Percentiles rank a stretch among this genome's conserved stretches.
Conservation (phyloP, 2,888 invertebrate species). For the Halictus quadricinctus region DNA sequence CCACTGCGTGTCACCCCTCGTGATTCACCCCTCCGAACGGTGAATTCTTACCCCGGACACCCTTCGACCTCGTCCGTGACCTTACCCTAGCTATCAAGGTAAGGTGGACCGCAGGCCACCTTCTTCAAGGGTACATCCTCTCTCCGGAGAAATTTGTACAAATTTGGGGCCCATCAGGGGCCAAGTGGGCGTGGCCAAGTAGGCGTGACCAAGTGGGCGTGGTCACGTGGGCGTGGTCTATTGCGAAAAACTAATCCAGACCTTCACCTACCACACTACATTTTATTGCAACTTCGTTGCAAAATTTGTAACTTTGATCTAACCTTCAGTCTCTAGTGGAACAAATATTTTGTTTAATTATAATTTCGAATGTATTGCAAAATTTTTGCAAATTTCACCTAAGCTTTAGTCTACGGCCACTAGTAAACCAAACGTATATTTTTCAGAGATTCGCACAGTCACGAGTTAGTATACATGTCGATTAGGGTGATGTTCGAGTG, state of each 20-base stretch:
- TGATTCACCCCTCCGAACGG: constrained; percentile 12
- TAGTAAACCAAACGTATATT: no score
- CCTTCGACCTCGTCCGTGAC: constrained; percentile 29
- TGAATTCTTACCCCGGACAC: constrained; percentile 21
- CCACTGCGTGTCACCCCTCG: constrained; percentile 40
- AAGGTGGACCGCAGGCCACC: background rate
- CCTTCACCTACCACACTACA: no score
- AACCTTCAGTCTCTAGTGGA: no score
- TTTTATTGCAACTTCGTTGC: no score
- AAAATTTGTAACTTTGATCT: no score
- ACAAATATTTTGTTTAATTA: no score
- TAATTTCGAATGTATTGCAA: no score
- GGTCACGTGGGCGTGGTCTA: background rate
- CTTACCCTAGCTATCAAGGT: background rate
- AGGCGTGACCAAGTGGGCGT: background rate
- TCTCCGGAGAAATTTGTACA: background rate
- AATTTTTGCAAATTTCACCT: no score
- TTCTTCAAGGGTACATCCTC: background rate
- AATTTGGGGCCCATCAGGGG: background rate
- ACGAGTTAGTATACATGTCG: background rate
- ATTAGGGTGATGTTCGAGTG: background rate
- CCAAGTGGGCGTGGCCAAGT: background rate
- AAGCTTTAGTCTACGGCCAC: no score
- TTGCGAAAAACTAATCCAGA: background rate
- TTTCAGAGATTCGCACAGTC: background rate